Percentiles rank a stretch among this genome's conserved stretches.
Evolutionary conservation across 2,797 vertebrate genomes (phyloP).

Genomic region (Pyrocephalus nanus): DNA sequence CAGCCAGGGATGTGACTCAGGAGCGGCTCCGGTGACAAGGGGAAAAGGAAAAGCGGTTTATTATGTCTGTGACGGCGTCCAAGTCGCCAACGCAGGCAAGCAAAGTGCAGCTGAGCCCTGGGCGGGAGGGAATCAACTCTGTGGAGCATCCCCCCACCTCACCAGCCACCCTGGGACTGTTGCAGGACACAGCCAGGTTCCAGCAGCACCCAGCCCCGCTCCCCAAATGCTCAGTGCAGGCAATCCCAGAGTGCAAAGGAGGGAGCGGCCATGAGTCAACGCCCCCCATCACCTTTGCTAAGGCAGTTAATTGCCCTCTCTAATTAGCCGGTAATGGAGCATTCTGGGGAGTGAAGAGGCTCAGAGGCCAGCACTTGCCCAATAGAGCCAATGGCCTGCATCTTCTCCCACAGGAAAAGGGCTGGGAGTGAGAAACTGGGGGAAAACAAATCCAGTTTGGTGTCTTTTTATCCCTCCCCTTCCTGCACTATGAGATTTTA

Average conservation of each 20-base stretch:
- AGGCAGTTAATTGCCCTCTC: not conserved
- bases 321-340: not conserved
- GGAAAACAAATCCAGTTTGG: not conserved
- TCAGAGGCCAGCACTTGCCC: rapidly evolving
- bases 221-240: not conserved
- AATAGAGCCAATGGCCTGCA: rapidly evolving
- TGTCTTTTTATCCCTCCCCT: not conserved
- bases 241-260: not conserved
- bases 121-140: not conserved
- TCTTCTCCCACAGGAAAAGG: not conserved
- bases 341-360: not conserved
- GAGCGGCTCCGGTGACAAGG: not conserved
- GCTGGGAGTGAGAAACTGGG: not conserved
- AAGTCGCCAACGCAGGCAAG: not conserved
- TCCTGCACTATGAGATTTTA: not conserved
- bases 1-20: conserved; percentile 7
- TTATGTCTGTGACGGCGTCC: not conserved
- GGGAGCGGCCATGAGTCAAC: rapidly evolving
- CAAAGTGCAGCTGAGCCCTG: not conserved
- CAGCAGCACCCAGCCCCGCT: not conserved
- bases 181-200: not conserved
- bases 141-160: not conserved
- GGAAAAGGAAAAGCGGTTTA: conserved; percentile 44
- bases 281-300: not conserved
- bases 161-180: not conserved